Evolutionary conservation across 2,113 vertebrate species (phyloP).

Genomic region (Dicerorhinus sumatrensis): DNA sequence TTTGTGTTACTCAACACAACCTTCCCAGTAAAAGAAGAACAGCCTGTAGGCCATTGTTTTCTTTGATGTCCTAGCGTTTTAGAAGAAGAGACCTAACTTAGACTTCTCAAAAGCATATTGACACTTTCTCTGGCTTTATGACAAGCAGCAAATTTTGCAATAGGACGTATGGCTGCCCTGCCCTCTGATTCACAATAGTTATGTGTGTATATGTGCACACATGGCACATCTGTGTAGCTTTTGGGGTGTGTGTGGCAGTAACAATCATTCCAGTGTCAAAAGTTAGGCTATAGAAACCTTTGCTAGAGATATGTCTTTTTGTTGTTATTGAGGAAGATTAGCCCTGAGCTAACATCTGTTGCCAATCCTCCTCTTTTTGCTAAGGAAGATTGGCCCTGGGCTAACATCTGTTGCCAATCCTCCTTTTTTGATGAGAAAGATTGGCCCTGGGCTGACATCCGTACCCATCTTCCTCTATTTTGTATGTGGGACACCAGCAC

Average conservation of each 20-base stretch:
- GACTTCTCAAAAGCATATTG: not conserved
- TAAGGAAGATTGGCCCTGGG: too few relatives aligned
- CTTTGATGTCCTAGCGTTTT: slow-evolving; percentile 25
- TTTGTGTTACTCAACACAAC: slow-evolving; percentile 32
- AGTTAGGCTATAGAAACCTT: not conserved
- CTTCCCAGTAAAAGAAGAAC: slow-evolving; percentile 25
- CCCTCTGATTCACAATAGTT: not conserved
- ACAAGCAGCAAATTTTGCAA: not conserved
- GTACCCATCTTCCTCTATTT: too few relatives aligned
- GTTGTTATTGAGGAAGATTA: too few relatives aligned
- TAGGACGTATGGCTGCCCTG: not conserved
- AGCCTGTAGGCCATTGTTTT: not conserved
- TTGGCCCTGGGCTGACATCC: too few relatives aligned
- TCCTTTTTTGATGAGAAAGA: too few relatives aligned
- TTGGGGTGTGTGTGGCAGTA: not conserved
- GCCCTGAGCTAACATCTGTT: too few relatives aligned
- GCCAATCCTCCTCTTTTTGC: too few relatives aligned
- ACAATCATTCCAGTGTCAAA: not conserved
- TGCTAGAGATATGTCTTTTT: not conserved
- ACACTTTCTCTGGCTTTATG: not conserved
- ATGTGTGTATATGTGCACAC: not conserved
- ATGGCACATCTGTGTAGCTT: not conserved
- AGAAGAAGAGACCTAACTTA: slow-evolving; percentile 37
- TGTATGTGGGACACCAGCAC: too few relatives aligned
- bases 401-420: too few relatives aligned